Conservation (phyloP, 2,888 invertebrate species). For the Cheilosia vulpina region DNA sequence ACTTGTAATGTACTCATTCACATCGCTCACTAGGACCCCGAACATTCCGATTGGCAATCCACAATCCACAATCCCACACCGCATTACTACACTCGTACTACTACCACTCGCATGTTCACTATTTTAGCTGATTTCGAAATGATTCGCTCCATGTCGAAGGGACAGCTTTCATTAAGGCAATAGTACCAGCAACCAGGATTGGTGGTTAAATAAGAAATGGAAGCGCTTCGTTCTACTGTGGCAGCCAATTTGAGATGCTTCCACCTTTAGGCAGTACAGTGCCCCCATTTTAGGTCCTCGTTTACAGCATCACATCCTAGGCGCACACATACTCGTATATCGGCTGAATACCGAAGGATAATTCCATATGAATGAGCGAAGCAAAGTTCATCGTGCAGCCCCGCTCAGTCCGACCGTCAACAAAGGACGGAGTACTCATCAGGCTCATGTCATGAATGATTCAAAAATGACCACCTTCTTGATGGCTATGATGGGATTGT, state of each 20-base stretch:
- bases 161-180: conserved; percentile 30
- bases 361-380: conserved; percentile 70
- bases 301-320: conserved; percentile 41
- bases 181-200: conserved; percentile 35
- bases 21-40: not conserved
- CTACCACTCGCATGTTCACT: not conserved
- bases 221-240: conserved; percentile 46
- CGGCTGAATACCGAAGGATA: conserved; percentile 52
- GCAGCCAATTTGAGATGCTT: conserved; percentile 58
- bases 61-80: not conserved
- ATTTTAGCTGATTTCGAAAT: conserved; percentile 1
- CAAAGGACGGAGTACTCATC: conserved; percentile 62
- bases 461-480: conserved; percentile 75
- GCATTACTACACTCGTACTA: not conserved
- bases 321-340: conserved; percentile 12
- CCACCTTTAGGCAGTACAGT: conserved; percentile 59
- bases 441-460: conserved; percentile 75
- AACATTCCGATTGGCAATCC: not conserved
- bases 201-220: conserved; percentile 43
- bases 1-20: not conserved
- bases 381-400: conserved; percentile 40
- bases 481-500: conserved; percentile 75
- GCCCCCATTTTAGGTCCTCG: conserved; percentile 42
- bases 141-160: not conserved
- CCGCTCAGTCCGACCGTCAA: conserved; percentile 7